These are phyloP conservation scores for Pedetes capensis DNA, from an alignment of 2,113 vertebrate genomes.

Conservation along the genomic window DNA sequence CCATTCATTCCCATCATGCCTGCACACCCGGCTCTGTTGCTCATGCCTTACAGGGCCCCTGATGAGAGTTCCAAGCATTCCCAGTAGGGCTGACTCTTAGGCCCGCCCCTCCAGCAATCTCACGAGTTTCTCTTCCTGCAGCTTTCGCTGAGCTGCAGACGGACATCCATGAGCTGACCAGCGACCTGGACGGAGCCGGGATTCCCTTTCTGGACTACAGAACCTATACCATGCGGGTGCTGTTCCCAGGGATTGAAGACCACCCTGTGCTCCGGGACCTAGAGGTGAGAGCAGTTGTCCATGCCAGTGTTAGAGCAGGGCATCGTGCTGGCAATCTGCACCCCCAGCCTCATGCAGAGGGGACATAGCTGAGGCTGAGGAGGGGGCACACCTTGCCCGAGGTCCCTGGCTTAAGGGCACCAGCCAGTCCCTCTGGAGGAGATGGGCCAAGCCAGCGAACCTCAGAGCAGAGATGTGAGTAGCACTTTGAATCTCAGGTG, in stretches of 20 bases:
- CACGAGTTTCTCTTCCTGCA: conserved; percentile 61
- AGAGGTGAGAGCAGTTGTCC: conserved; percentile 85
- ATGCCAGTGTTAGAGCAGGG: rapidly evolving
- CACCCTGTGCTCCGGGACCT: conserved; percentile 96
- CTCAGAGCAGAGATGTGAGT: background rate
- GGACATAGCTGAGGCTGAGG: background rate
- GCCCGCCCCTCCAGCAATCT: background rate
- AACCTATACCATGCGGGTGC: conserved; percentile 97
- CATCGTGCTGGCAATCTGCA: rapidly evolving
- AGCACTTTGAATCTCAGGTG: too few relatives aligned
- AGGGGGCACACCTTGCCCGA: rapidly evolving
- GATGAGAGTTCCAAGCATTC: background rate
- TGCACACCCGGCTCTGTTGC: rapidly evolving
- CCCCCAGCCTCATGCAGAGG: background rate
- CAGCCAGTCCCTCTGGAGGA: background rate
- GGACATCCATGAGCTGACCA: conserved; percentile 97
- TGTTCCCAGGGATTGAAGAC: conserved; percentile 98
- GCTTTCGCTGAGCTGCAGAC: conserved; percentile 99
- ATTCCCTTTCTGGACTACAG: conserved; percentile 98
- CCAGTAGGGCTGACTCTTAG: background rate
- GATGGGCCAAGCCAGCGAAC: background rate
- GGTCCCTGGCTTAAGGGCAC: background rate
- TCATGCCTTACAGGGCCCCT: rapidly evolving
- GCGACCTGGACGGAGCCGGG: conserved; percentile 95
- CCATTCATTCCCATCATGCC: too few relatives aligned